Evolutionary conservation across 2,797 vertebrate genomes (phyloP).

Genomic region (Hozukius guyotensis): DNA sequence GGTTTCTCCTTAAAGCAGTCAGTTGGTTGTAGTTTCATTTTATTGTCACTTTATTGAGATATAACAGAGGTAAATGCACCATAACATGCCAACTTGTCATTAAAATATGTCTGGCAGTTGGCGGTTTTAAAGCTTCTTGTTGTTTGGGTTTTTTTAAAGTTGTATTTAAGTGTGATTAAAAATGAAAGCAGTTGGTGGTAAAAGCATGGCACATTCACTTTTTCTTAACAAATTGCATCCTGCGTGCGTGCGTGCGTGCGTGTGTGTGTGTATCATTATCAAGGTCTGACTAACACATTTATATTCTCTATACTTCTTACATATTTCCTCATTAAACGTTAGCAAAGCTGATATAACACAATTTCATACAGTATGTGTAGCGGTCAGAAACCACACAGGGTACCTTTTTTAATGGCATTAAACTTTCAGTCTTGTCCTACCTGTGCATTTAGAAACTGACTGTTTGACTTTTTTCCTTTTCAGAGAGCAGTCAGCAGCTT

Average conservation of each 20-base stretch:
- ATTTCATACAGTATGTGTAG: too few species aligned
- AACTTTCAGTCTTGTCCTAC: background rate
- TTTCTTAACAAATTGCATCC: background rate
- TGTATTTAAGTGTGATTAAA: background rate
- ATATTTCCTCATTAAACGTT: background rate
- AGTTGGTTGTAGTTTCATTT: background rate
- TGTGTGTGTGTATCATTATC: background rate
- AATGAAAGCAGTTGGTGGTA: background rate
- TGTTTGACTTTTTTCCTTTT: background rate
- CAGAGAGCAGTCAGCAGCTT: slow-evolving; percentile 40
- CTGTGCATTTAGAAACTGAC: background rate
- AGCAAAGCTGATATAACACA: too few species aligned
- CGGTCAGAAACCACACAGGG: background rate
- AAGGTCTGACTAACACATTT: background rate
- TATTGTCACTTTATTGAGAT: background rate
- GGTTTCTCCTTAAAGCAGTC: background rate
- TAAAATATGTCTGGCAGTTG: background rate
- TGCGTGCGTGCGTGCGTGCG: too few species aligned
- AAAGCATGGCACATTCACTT: background rate
- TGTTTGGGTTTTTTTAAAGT: background rate
- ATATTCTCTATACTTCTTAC: too few species aligned
- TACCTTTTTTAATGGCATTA: background rate
- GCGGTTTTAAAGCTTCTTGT: background rate
- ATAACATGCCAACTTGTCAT: background rate
- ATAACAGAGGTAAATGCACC: background rate